A percentile compares a stretch with the other conserved stretches of the same genome.
These are phyloP conservation scores for Nesidiocoris tenuis DNA, from an alignment of 2,888 invertebrate genomes.

Conservation along the genomic window DNA sequence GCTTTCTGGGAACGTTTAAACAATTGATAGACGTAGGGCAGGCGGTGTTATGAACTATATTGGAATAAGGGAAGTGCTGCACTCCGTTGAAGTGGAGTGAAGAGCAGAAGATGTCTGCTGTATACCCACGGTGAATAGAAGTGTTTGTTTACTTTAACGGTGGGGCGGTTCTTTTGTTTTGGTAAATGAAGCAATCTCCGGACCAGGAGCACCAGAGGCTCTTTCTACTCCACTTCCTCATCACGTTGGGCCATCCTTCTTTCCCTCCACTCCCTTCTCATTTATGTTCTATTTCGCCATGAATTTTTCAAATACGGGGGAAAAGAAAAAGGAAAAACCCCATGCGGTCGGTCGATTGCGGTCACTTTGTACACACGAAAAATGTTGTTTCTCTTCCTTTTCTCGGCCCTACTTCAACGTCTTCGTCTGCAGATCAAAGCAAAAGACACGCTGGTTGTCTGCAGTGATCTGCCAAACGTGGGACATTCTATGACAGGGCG, in stretches of 20 bases:
- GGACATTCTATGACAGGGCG: too few species aligned
- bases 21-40: too few species aligned
- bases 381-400: neutral
- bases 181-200: conserved; percentile 37
- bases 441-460: too few species aligned
- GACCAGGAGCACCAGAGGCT: neutral
- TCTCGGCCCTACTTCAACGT: neutral
- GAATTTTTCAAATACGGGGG: neutral
- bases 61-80: neutral
- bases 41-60: too few species aligned
- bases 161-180: conserved; percentile 15
- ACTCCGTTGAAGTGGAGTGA: neutral
- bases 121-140: neutral
- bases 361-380: neutral
- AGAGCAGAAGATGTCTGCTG: neutral
- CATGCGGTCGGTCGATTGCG: neutral
- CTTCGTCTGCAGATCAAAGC: neutral
- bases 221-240: neutral
- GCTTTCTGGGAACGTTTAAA: too few species aligned
- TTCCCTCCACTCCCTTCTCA: neutral
- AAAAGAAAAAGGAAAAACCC: neutral
- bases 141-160: conserved; percentile 30
- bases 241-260: neutral
- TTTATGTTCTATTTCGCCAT: neutral
- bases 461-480: too few species aligned